These are phyloP conservation scores for Oithona nana DNA, from an alignment of 2,888 invertebrate species.

Conservation along the genomic window DNA sequence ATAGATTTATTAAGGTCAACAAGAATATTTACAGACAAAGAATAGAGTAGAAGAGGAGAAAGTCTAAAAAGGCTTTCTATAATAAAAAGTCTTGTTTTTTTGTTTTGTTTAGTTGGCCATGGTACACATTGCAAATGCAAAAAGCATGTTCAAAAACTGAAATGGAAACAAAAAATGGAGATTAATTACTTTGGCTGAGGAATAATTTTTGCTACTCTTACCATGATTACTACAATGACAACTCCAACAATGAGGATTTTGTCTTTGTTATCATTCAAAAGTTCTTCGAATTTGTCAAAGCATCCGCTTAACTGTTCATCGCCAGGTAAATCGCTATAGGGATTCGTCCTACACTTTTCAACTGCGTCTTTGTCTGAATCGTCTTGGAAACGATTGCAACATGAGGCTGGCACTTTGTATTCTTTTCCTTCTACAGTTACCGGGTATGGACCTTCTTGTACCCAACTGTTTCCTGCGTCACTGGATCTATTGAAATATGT, in stretches of 20 bases:
- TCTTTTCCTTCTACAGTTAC: background rate
- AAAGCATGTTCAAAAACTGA: conserved; percentile 15
- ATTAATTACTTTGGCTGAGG: background rate
- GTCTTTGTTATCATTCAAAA: background rate
- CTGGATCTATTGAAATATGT: background rate
- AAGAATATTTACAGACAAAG: background rate
- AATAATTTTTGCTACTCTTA: background rate
- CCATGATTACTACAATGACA: background rate
- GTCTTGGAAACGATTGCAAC: background rate
- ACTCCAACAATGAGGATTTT: background rate
- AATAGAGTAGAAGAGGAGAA: background rate
- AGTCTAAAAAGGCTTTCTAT: background rate
- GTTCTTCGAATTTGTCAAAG: background rate
- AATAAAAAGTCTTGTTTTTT: background rate
- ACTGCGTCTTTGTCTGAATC: background rate
- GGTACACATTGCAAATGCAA: conserved; percentile 5
- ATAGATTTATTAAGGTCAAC: background rate
- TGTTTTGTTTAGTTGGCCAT: background rate
- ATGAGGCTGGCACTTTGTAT: background rate
- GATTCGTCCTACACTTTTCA: background rate
- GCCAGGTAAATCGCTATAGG: no score
- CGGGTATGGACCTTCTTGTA: background rate
- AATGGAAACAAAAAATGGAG: background rate
- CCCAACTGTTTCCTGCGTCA: background rate
- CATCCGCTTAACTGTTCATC: background rate